Base-by-base conservation (phyloP, 2,113 vertebrate genomes). In the Eolophus roseicapilla region DNA sequence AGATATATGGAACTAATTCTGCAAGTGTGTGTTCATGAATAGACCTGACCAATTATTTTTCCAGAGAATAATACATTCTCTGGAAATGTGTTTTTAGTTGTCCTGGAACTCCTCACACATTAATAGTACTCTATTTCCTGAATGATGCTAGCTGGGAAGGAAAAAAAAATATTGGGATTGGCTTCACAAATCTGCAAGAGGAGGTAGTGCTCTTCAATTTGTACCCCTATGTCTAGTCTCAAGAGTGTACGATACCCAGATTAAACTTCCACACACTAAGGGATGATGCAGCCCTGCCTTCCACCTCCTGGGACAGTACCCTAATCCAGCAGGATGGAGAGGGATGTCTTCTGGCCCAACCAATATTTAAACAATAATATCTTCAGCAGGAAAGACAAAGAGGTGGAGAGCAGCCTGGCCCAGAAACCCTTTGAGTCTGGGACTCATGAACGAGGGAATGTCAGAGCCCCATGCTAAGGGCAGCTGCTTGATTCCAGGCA, bases 1-100 rank as follows among this genome's bases (percentile, higher is more conserved):
- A 87, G 74, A 91, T 95, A 79, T 75, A 94, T 91, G 96, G 86
- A 92, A 94, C 63, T 89, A 96, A 96, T 96, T 93, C 88, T 82
- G 25, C 86, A 87, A 91, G 39, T 79, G 64, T 82, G 47, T 83
- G 33, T 49, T 93, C 76, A 84, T 84, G 89, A 93, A 95, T 89
- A 84, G 74, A 95, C 93, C 94, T 95, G 93, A 95, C 90, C 52
- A 95, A 94, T 91, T 79, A 92, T 71, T 94, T 94, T 85, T 94
- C 74, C 70, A 94, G 63, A 92, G 74, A 95, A 94, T 91, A 94
- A 82, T 90, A 52, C 44, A 91, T 78, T 73, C 49, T 85, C 83
- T 86, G 33, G 23, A 86, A 96, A 95, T 92, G 53, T 93, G 90
- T 63, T 87, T 92, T 90, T 49, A 74, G 53, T 94, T 91, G 87